Percentiles rank a stretch among this genome's conserved stretches.
Evolutionary conservation across 1,140 invertebrate species (phyloP).

Genomic region (Drosophila lowei): DNA sequence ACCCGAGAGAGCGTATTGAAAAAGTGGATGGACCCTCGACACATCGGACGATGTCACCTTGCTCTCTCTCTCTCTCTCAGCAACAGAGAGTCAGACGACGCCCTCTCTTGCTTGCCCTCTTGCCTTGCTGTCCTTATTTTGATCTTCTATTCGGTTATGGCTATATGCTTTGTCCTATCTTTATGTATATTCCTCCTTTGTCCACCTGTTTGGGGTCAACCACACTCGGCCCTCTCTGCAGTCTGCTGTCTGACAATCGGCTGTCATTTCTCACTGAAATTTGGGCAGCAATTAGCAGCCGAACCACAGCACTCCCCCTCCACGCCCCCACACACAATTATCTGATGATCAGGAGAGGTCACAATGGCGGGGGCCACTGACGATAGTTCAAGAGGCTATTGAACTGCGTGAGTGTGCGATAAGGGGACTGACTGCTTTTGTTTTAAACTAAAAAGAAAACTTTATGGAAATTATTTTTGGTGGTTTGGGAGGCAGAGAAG

Average conservation of each 20-base stretch:
- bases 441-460: conserved; percentile 52
- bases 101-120: no score
- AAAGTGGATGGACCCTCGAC: no score
- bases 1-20: no score
- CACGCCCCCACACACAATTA: no score
- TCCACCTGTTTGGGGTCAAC: conserved; percentile 6
- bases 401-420: conserved; percentile 36
- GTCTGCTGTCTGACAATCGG: conserved; percentile 7
- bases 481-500: no score
- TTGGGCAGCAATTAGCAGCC: conserved; percentile 23
- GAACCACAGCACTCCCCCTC: not conserved
- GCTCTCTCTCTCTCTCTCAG: no score
- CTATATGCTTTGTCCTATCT: no score
- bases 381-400: conserved; percentile 65
- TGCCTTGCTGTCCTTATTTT: not conserved
- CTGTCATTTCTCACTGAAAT: conserved; percentile 39
- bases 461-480: conserved; percentile 68
- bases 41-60: no score
- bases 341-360: not conserved
- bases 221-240: not conserved
- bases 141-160: not conserved
- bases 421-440: conserved; percentile 30
- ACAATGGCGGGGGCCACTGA: not conserved
- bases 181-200: no score
- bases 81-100: no score